phyloP scores from a whole-genome alignment of 2,797 vertebrate species.

The Ctenopoma kingsleyae region DNA sequence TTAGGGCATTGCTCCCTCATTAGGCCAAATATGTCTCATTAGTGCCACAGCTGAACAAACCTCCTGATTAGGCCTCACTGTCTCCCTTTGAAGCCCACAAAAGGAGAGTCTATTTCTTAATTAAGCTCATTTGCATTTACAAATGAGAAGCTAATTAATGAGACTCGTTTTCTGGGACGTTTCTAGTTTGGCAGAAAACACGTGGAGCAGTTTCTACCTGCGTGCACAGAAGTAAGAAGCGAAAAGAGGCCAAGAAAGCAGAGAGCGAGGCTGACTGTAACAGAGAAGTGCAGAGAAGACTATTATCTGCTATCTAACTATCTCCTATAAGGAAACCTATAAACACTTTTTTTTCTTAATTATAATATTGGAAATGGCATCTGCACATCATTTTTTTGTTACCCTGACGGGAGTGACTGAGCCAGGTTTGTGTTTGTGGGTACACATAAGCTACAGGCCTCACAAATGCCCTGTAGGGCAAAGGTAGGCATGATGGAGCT shows the following conservation, averaged over 20 bases:
- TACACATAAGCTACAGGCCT: conserved; percentile 23
- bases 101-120: conserved; percentile 86
- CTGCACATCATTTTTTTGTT: neutral
- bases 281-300: neutral
- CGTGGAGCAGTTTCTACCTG: conserved; percentile 78
- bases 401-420: conserved; percentile 19
- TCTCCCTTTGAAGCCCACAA: conserved; percentile 80
- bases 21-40: conserved; percentile 86
- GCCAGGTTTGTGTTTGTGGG: conserved; percentile 33
- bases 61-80: conserved; percentile 82
- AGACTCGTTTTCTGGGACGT: conserved; percentile 74
- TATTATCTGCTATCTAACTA: too few species aligned
- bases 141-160: conserved; percentile 88
- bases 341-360: conserved; percentile 3
- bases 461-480: neutral
- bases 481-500: conserved; percentile 35
- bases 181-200: conserved; percentile 72
- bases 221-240: conserved; percentile 17
- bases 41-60: conserved; percentile 86
- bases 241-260: conserved; percentile 24
- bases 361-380: neutral
- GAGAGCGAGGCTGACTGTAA: neutral
- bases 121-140: conserved; percentile 87
- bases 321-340: conserved; percentile 5
- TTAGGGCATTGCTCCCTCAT: conserved; percentile 86